Conservation (phyloP, 2,888 invertebrate genomes). For the Notodonta ziczac region DNA sequence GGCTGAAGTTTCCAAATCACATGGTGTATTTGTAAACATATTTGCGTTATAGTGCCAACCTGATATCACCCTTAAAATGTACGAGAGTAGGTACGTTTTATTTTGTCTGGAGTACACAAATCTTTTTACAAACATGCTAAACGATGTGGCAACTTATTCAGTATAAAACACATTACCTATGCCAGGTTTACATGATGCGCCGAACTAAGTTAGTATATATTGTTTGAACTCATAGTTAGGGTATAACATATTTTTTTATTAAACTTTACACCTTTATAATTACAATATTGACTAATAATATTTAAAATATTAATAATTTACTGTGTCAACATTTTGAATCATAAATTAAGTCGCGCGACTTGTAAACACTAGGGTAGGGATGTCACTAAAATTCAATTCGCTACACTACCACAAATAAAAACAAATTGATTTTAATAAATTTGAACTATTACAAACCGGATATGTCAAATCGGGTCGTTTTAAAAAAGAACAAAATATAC, state of each 20-base stretch:
- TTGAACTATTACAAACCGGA: conserved; percentile 50
- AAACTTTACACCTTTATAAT: too few species aligned
- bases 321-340: neutral
- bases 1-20: too few species aligned
- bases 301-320: neutral
- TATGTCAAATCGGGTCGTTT: conserved; percentile 32
- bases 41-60: too few species aligned
- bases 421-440: conserved; percentile 39
- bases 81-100: too few species aligned
- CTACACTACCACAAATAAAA: conserved; percentile 41
- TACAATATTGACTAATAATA: neutral
- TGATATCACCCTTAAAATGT: too few species aligned
- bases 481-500: conserved; percentile 21
- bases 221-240: neutral
- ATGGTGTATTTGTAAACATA: too few species aligned
- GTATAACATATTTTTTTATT: neutral
- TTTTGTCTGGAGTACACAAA: too few species aligned
- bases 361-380: conserved; percentile 4
- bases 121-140: too few species aligned
- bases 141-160: too few species aligned
- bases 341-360: neutral
- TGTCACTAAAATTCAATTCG: conserved; percentile 41
- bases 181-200: too few species aligned
- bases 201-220: too few species aligned
- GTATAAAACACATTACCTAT: too few species aligned